A percentile compares a stretch with the other conserved stretches of the same genome.
Conservation (phyloP, 2,113 vertebrate species). For the Pangasianodon gigas region DNA sequence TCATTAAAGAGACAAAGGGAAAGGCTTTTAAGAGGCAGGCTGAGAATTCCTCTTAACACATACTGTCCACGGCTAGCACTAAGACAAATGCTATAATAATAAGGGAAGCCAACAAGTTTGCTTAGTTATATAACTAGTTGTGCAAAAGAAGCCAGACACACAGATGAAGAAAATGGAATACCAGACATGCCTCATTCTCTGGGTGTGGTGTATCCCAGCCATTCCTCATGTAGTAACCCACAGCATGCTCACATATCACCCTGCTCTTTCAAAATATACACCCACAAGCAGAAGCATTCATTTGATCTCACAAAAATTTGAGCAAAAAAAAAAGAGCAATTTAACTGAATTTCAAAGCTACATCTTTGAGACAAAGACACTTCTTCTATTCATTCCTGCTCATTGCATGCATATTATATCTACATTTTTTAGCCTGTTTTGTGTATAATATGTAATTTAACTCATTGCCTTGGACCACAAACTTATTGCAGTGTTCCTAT, state of each 20-base stretch:
- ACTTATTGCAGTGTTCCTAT: neutral
- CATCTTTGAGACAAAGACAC: neutral
- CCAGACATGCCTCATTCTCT: constrained; percentile 56
- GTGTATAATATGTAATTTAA: neutral
- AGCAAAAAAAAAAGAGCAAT: neutral
- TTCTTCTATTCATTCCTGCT: neutral
- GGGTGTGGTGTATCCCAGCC: constrained; percentile 62
- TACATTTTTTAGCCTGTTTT: neutral
- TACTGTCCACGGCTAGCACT: neutral
- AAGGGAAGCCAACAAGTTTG: neutral
- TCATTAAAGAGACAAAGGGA: neutral
- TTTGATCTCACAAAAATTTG: neutral
- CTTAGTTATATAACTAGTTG: neutral
- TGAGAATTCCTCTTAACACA: neutral
- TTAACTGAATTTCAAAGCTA: neutral
- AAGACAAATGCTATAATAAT: neutral
- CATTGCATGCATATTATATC: neutral
- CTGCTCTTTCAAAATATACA: neutral
- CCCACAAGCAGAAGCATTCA: neutral
- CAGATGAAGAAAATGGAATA: constrained; percentile 65
- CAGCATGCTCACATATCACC: constrained; percentile 13
- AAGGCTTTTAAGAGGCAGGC: neutral
- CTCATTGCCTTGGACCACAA: neutral
- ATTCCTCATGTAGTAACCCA: constrained; percentile 52
- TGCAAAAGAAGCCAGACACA: neutral